Evolutionary conservation across 2,113 vertebrate species (phyloP), one percentile per base, ranked within the genome.

Genomic region (Sylvilagus bachmani): DNA sequence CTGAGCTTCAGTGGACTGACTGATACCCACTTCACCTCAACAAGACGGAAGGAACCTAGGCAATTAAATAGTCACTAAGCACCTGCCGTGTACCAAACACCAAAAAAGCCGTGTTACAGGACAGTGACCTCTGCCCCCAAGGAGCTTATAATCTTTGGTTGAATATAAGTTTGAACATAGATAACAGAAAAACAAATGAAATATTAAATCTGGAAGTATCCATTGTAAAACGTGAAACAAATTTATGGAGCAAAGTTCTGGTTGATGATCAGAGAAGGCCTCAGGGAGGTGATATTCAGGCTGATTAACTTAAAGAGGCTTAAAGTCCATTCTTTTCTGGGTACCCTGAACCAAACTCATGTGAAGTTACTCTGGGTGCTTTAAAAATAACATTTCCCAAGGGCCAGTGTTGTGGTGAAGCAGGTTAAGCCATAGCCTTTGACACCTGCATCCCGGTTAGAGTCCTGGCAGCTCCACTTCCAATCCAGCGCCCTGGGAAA

Each of bases 251-350:
- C 51, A 29, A 10, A 49, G 73, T 31, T 31, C n/a, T 29, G 31
- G 71, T 75, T 22, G 61, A 73, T 61, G n/a, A 67, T 66, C 44
- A 73, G 36, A 62, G 49, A 67, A 82, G 55, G 25, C 55, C 33
- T 27, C 38, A 24, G 49, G 24, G 58, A 89, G n/a, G 9, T 75
- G 27, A 86, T 67, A 73, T 38, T 86, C 89, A 74, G 90, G 51
- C 19, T 61, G 77, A 90, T 36, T 55, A 92, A 95, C 64, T 83
- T 49, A 92, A 61, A 64, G 29, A 79, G 90, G 10, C 36, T 83
- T 86, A 12, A 89, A 94, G 79, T 77, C 73, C 67, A 71, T 31
- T 73, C 19, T 77, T 38, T 3, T n/a, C 67, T 66, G 14, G 61
- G 36, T 31, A 51, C 25, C 25, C 58, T 49, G 31, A 58, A 21